Conservation (phyloP, 2,797 vertebrate species). For the Calcarius lapponicus region DNA sequence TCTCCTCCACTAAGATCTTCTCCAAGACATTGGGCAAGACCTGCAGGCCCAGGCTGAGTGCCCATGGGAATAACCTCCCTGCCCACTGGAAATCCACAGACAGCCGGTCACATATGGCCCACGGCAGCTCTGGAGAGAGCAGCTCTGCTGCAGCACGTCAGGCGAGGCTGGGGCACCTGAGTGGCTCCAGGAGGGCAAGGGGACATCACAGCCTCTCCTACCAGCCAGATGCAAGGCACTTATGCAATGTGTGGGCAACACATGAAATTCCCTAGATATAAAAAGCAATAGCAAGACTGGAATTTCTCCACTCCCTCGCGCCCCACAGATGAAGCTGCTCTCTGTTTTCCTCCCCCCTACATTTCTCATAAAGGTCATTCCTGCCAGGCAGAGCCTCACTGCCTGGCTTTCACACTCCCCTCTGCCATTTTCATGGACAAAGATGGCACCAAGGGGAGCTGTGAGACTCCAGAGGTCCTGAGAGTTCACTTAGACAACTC, state of each 20-base stretch:
- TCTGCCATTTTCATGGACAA: neutral
- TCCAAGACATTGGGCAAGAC: neutral
- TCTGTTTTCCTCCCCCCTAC: neutral
- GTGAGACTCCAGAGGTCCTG: neutral
- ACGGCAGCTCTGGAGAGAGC: rapidly evolving
- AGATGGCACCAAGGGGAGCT: neutral
- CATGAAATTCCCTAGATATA: neutral
- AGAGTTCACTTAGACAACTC: neutral
- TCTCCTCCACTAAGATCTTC: neutral
- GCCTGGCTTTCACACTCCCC: neutral
- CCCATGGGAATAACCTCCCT: neutral
- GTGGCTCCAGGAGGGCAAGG: neutral
- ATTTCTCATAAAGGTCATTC: neutral
- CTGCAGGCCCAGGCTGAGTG: neutral
- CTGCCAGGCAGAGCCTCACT: neutral
- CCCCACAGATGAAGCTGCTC: neutral
- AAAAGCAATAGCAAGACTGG: neutral
- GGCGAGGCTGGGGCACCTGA: rapidly evolving
- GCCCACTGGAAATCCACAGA: neutral
- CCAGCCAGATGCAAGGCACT: neutral
- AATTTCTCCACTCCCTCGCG: neutral
- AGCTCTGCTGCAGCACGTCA: neutral
- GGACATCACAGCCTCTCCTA: neutral
- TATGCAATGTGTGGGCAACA: neutral
- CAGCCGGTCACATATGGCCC: neutral